phyloP scores from a whole-genome alignment of 2,113 vertebrate genomes.

The Azemiops feae region DNA sequence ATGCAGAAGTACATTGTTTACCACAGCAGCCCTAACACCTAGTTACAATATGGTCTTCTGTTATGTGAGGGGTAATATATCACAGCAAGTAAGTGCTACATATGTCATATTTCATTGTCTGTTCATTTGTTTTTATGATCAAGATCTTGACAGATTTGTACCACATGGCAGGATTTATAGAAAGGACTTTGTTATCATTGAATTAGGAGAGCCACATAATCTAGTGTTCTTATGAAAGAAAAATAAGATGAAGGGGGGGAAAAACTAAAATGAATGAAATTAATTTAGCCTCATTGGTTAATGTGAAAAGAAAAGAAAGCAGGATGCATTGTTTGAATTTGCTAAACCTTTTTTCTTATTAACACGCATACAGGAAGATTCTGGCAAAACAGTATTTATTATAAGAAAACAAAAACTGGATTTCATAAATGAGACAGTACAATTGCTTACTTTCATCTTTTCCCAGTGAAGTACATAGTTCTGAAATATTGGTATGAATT shows the following conservation, averaged over 20 bases:
- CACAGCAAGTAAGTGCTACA: slow-evolving; percentile 62
- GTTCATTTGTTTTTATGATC: slow-evolving; percentile 75
- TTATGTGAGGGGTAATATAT: slow-evolving; percentile 66
- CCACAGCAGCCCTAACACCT: slow-evolving; percentile 67
- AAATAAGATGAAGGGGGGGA: slow-evolving; percentile 37
- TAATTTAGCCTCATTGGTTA: slow-evolving; percentile 34
- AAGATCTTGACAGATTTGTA: slow-evolving; percentile 72
- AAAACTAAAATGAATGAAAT: slow-evolving; percentile 50
- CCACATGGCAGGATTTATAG: slow-evolving; percentile 69
- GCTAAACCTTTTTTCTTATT: slow-evolving; percentile 2
- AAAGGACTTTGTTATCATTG: slow-evolving; percentile 68
- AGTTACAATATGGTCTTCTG: slow-evolving; percentile 56
- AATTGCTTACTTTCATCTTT: slow-evolving; percentile 22
- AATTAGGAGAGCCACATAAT: slow-evolving; percentile 62
- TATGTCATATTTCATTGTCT: slow-evolving; percentile 67
- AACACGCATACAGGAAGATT: slow-evolving; percentile 10
- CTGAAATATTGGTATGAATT: background rate
- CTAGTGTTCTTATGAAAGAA: slow-evolving; percentile 41
- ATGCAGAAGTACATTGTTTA: slow-evolving; percentile 54
- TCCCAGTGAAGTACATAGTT: background rate
- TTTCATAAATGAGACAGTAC: slow-evolving; percentile 20
- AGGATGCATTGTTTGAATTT: background rate
- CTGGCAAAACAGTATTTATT: background rate
- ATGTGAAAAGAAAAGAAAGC: background rate
- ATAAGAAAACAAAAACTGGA: slow-evolving; percentile 12